A percentile compares a stretch with the other conserved stretches of the same genome.
Conservation (phyloP, 2,797 vertebrate genomes). For the Crenuchus spilurus region DNA sequence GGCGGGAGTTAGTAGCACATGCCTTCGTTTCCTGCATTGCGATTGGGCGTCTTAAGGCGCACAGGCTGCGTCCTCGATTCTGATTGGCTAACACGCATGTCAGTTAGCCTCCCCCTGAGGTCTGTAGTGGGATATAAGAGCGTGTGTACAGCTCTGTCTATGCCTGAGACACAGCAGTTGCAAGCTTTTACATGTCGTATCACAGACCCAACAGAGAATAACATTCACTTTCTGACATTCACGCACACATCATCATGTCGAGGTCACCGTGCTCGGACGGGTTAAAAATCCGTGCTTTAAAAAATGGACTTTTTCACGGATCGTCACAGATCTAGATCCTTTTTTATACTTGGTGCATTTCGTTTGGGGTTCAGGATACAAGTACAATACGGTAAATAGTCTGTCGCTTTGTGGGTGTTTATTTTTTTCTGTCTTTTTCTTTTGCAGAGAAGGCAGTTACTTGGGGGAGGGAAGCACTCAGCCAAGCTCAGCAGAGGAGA, state of each 20-base stretch:
- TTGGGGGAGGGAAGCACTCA: slow-evolving; percentile 47
- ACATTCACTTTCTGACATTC: slow-evolving; percentile 9
- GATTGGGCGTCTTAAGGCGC: slow-evolving; percentile 39
- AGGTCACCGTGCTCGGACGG: background rate
- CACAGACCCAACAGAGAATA: background rate
- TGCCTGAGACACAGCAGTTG: slow-evolving; percentile 10
- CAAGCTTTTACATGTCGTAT: background rate
- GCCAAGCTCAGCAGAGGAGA: slow-evolving; percentile 42
- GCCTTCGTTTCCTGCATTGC: background rate
- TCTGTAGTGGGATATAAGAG: slow-evolving; percentile 23
- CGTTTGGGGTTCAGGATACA: slow-evolving; percentile 35
- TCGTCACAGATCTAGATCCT: slow-evolving; percentile 12
- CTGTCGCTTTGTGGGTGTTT: slow-evolving; percentile 40
- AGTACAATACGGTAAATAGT: slow-evolving; percentile 48
- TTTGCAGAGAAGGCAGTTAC: slow-evolving; percentile 49
- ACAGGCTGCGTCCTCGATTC: background rate
- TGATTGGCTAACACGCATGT: slow-evolving; percentile 52
- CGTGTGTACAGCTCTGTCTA: background rate
- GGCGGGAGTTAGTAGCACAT: slow-evolving; percentile 41
- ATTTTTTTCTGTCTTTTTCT: slow-evolving; percentile 25
- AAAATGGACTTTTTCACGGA: slow-evolving; percentile 19
- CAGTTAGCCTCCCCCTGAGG: slow-evolving; percentile 35
- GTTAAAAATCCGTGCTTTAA: slow-evolving; percentile 10
- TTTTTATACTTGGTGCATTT: slow-evolving; percentile 20
- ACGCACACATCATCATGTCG: slow-evolving; percentile 34